Conservation (phyloP, 2,888 invertebrate genomes). For the Automeris io region DNA sequence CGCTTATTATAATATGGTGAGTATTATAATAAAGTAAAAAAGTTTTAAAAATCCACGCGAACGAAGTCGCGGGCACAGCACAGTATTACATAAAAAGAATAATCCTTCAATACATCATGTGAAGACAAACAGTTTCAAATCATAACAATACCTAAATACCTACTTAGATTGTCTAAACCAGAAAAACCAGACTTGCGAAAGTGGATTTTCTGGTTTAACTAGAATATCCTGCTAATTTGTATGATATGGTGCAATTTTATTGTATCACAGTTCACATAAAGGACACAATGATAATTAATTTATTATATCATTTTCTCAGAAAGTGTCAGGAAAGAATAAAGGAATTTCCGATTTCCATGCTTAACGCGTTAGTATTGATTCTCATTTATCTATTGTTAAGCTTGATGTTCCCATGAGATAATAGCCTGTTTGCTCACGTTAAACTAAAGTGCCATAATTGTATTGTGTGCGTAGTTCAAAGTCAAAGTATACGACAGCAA, state of each 20-base stretch:
- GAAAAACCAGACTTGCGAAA: conserved; percentile 51
- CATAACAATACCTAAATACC: conserved; percentile 40
- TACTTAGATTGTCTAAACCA: conserved; percentile 46
- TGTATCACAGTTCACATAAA: conserved; percentile 32
- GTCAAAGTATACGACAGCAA: neutral
- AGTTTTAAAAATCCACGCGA: too few relatives aligned
- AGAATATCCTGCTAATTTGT: conserved; percentile 45
- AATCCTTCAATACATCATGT: too few relatives aligned
- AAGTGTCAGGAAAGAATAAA: conserved; percentile 57
- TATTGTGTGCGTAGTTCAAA: conserved; percentile 8
- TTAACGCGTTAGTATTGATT: conserved; percentile 33
- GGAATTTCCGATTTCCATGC: conserved; percentile 70
- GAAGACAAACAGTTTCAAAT: conserved; percentile 16
- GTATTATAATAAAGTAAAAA: too few relatives aligned
- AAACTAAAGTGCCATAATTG: conserved; percentile 31
- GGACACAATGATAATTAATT: conserved; percentile 25
- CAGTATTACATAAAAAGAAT: too few relatives aligned
- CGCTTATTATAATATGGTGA: too few relatives aligned
- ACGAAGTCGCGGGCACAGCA: too few relatives aligned
- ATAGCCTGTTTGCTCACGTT: conserved; percentile 41
- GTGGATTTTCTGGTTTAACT: conserved; percentile 59
- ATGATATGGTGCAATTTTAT: conserved; percentile 49
- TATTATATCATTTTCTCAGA: conserved; percentile 38
- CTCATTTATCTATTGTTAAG: conserved; percentile 47
- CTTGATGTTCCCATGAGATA: conserved; percentile 55